Base-by-base conservation (phyloP, 2,888 invertebrate species). In the Chaetogeoica ovagalla region DNA sequence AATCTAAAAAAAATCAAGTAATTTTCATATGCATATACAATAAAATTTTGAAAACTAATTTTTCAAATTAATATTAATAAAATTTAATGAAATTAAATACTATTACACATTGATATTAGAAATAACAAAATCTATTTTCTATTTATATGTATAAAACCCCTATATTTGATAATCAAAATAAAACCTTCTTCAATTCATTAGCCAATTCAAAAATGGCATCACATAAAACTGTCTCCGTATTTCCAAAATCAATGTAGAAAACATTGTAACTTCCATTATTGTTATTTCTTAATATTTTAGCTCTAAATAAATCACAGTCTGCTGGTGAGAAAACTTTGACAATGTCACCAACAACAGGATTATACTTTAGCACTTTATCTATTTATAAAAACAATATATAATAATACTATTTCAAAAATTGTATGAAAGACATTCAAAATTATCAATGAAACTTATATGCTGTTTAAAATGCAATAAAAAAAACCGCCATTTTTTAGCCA, bases 221-320 rank as follows among this genome's bases (percentile, higher is more conserved):
- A 9, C 48, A 60, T 57, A n/a, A 7, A 17, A 77, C 52, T 30
- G 11, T 69, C 43, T 77, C 76, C 21, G 30, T 43, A 21, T 69
- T 69, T 39, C 76, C 76, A 69, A 17, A 71, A 39, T 79, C 77
- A 63, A 79, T 79, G 6, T 63, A 63, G 2, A 52, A 70, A 57
- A 71, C 55, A 21, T 63, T 30, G 55, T 19, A 79, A 39, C 17
- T 63, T 23, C 17, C 55, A 23, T 71, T 39, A 0, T 55, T 3
- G 23, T 59, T 23, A 30, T 59, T 23, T 62, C 23, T 70, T 71
- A 79, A 57, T 23, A 79, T 37, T 63, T 63, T 79, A 17, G 70
- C 70, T 79, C 77, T 60, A 23, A 8, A 70, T 15, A 52, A 39
- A 11, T 0, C 19, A 6, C 13, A 1, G 11, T 23, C 5, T 23